A percentile compares a stretch with the other conserved stretches of the same genome.
phyloP scores from a whole-genome alignment of 2,797 vertebrate genomes.

The Allochrocebus solatus region DNA sequence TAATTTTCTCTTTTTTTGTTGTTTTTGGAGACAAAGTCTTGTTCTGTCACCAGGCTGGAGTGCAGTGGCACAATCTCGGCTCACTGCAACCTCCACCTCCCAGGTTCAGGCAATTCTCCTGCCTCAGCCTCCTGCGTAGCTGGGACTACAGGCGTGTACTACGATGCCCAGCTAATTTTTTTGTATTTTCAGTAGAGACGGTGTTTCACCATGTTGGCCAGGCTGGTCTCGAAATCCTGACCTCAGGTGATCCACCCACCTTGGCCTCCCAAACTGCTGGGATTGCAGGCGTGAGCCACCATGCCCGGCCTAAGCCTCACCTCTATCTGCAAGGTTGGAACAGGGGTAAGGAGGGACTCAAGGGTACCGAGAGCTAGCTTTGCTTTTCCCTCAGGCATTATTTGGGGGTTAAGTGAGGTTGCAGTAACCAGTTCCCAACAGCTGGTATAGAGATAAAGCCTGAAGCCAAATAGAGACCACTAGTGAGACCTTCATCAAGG shows the following conservation, averaged over 20 bases:
- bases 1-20: neutral
- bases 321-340: neutral
- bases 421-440: neutral
- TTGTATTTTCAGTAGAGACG: neutral
- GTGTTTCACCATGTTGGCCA: neutral
- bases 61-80: neutral
- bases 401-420: neutral
- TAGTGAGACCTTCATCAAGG: neutral
- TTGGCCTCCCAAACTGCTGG: neutral
- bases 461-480: neutral
- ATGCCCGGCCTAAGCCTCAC: neutral
- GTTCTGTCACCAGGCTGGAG: neutral
- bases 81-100: neutral
- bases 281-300: neutral
- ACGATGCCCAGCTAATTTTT: neutral
- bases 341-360: neutral
- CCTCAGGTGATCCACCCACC: neutral
- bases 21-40: neutral
- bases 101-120: neutral
- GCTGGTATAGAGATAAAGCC: neutral
- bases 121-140: neutral
- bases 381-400: rapidly evolving
- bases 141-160: neutral
- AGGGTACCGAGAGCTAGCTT: neutral
- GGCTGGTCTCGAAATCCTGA: neutral